phyloP scores from a whole-genome alignment of 2,888 invertebrate species.

The Drosophila diplacantha region DNA sequence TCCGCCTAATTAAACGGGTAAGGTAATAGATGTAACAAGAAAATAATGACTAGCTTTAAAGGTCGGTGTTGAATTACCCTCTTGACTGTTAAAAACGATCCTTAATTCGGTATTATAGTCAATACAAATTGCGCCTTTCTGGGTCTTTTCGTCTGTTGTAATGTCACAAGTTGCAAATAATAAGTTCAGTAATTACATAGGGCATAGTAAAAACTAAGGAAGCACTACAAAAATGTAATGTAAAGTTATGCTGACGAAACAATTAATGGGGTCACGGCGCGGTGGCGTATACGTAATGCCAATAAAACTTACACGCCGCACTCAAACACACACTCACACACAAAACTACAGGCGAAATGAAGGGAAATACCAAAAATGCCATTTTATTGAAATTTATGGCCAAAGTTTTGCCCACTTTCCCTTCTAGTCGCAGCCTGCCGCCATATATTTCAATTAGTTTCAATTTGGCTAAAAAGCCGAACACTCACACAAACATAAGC shows the following conservation, averaged over 20 bases:
- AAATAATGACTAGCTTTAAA: neutral
- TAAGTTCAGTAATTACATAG: constrained; percentile 4
- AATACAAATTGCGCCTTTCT: too few relatives aligned
- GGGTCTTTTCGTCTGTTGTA: too few relatives aligned
- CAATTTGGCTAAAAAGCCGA: constrained; percentile 54
- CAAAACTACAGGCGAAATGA: constrained; percentile 27
- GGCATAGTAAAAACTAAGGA: constrained; percentile 15
- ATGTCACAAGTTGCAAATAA: neutral
- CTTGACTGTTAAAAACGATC: neutral
- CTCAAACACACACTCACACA: constrained; percentile 11
- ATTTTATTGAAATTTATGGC: constrained; percentile 62
- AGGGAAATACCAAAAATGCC: constrained; percentile 51
- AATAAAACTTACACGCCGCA: constrained; percentile 44
- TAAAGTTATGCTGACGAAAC: constrained; percentile 44
- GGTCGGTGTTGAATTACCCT: neutral
- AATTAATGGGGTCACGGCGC: constrained; percentile 38
- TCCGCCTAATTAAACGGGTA: constrained; percentile 48
- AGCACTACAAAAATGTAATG: constrained; percentile 26
- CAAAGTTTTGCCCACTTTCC: constrained; percentile 36
- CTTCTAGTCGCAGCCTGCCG: constrained; percentile 13
- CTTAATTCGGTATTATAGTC: neutral
- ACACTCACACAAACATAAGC: neutral
- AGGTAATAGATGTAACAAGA: constrained; percentile 21
- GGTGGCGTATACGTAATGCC: constrained; percentile 50
- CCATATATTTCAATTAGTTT: constrained; percentile 67